Percentiles rank a stretch among this genome's conserved stretches.
These are phyloP conservation scores for Varanus salvator DNA, from an alignment of 2,113 vertebrate species.

Conservation along the genomic window DNA sequence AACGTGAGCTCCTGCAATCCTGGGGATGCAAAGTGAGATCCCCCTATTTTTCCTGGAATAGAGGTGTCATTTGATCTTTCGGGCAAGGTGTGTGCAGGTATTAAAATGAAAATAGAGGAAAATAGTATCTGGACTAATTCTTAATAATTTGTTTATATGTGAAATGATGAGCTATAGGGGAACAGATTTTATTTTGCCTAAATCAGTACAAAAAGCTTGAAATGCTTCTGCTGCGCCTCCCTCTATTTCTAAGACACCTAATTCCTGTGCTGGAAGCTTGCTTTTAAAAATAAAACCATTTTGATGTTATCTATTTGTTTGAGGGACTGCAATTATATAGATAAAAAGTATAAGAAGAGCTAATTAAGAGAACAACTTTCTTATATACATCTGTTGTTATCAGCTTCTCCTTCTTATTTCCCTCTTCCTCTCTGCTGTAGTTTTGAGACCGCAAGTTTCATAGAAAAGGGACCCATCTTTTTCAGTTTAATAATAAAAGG, in stretches of 20 bases:
- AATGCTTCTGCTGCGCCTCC: background rate
- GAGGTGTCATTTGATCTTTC: no score
- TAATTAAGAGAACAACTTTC: background rate
- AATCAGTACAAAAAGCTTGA: background rate
- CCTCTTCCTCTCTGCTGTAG: background rate
- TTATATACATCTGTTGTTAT: background rate
- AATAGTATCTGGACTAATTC: background rate
- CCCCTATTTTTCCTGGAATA: no score
- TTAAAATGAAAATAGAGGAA: background rate
- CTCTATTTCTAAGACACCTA: background rate
- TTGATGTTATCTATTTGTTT: background rate
- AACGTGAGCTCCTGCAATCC: background rate
- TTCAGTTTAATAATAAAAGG: no score
- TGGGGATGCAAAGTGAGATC: no score
- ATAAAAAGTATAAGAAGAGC: background rate
- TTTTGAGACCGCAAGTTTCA: background rate
- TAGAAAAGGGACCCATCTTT: background rate
- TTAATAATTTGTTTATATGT: no score
- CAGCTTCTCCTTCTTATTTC: background rate
- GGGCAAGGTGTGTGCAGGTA: no score
- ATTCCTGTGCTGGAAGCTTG: background rate
- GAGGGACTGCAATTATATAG: background rate
- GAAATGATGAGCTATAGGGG: background rate
- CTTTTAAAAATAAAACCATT: background rate
- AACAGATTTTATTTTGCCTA: background rate